These are phyloP conservation scores for Thalassarche chlororhynchos DNA, from an alignment of 2,113 vertebrate species.

Conservation along the genomic window DNA sequence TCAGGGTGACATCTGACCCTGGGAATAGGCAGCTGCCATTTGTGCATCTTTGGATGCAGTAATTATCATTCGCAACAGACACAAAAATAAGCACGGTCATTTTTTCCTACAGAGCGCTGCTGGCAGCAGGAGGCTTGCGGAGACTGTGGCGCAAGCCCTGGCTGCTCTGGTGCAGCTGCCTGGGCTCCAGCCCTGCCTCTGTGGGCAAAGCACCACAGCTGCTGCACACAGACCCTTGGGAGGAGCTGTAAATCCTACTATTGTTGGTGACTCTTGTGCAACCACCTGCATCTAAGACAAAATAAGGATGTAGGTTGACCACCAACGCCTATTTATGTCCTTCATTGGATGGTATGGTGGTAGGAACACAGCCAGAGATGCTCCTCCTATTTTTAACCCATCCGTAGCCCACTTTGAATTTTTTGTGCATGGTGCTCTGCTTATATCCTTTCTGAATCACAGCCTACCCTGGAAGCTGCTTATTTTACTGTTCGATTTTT, in stretches of 20 bases:
- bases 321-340: not conserved
- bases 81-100: not conserved
- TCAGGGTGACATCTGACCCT: not conserved
- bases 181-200: not conserved
- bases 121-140: fast-evolving
- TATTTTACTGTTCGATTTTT: not conserved
- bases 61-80: not conserved
- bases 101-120: not conserved
- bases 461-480: not conserved
- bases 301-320: not conserved
- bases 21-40: not conserved
- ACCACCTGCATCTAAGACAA: not conserved
- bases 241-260: not conserved
- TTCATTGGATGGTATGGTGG: not conserved
- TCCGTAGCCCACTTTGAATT: not conserved
- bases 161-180: not conserved
- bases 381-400: not conserved
- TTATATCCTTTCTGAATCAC: not conserved
- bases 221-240: not conserved
- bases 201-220: not conserved
- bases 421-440: not conserved
- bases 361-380: not conserved
- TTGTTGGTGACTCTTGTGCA: not conserved
- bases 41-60: not conserved
- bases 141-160: not conserved